Evolutionary conservation across 2,797 vertebrate genomes (phyloP).

Genomic region (Salmo trutta): DNA sequence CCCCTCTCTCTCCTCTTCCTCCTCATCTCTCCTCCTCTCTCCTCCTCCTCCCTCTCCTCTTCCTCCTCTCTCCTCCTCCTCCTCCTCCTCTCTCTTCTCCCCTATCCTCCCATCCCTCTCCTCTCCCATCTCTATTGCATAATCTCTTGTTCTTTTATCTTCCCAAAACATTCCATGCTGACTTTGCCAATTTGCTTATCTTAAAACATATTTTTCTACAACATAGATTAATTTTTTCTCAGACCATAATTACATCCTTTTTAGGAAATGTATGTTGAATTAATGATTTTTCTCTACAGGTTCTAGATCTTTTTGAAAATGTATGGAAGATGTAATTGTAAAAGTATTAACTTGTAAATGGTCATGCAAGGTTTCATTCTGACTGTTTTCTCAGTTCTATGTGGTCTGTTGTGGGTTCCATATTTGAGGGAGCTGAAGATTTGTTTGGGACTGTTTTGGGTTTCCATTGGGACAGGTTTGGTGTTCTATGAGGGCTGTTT

Average conservation of each 20-base stretch:
- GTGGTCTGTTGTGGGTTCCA: not conserved
- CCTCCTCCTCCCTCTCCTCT: too few relatives aligned
- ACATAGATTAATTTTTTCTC: conserved; percentile 13
- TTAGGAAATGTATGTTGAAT: not conserved
- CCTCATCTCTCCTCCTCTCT: too few relatives aligned
- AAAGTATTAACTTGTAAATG: not conserved
- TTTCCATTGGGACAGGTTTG: not conserved
- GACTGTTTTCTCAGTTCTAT: too few relatives aligned
- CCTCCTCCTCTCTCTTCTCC: too few relatives aligned
- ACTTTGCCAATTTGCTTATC: not conserved
- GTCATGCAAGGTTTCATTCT: too few relatives aligned
- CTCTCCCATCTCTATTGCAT: conserved; percentile 29
- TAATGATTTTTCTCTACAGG: not conserved
- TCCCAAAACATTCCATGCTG: not conserved
- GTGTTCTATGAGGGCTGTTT: not conserved
- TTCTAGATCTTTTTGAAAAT: too few relatives aligned
- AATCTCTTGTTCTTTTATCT: conserved; percentile 2
- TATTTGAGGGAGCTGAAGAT: not conserved
- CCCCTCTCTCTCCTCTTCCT: too few relatives aligned
- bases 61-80: too few relatives aligned
- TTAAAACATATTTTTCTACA: conserved; percentile 14
- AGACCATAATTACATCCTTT: conserved; percentile 19
- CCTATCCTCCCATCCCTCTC: not conserved
- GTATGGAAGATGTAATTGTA: not conserved
- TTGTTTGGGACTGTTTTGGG: not conserved